Conservation (phyloP, 2,113 vertebrate genomes). For the Eleginops maclovinus region DNA sequence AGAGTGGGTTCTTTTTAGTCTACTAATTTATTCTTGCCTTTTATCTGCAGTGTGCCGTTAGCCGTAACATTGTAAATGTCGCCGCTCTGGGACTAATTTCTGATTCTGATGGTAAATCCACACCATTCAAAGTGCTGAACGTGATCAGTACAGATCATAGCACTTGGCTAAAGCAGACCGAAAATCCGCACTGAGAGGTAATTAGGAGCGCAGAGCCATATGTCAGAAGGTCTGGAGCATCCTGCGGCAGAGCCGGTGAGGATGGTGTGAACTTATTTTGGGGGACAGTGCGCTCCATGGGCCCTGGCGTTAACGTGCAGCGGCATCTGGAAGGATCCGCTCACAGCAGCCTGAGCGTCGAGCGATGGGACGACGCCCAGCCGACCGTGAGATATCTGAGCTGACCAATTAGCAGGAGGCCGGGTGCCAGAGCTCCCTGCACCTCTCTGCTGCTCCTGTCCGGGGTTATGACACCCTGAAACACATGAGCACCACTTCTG, state of each 20-base stretch:
- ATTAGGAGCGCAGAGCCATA: slow-evolving; percentile 79
- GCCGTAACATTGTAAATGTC: too few relatives aligned
- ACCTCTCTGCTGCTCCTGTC: slow-evolving; percentile 35
- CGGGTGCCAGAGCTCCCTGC: slow-evolving; percentile 72
- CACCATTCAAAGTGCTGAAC: not conserved
- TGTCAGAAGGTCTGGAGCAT: slow-evolving; percentile 73
- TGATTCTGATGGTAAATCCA: too few relatives aligned
- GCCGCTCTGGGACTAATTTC: too few relatives aligned
- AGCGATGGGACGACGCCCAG: slow-evolving; percentile 75
- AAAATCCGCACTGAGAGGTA: slow-evolving; percentile 48
- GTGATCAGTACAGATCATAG: slow-evolving; percentile 10
- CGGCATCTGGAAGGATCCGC: slow-evolving; percentile 83
- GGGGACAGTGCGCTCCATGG: slow-evolving; percentile 61
- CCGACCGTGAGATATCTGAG: slow-evolving; percentile 85
- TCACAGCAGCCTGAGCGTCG: slow-evolving; percentile 69
- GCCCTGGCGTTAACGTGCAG: slow-evolving; percentile 66
- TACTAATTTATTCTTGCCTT: too few relatives aligned
- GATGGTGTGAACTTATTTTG: slow-evolving; percentile 68
- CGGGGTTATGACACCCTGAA: slow-evolving; percentile 30
- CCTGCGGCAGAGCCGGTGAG: slow-evolving; percentile 54
- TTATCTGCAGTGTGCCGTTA: too few relatives aligned
- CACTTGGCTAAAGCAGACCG: slow-evolving; percentile 3
- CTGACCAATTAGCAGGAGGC: slow-evolving; percentile 87
- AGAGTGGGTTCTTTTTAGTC: slow-evolving; percentile 1
- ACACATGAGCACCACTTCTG: slow-evolving; percentile 34